Evolutionary conservation across 2,797 vertebrate genomes (phyloP).

Genomic region (Ambastaia sidthimunki): DNA sequence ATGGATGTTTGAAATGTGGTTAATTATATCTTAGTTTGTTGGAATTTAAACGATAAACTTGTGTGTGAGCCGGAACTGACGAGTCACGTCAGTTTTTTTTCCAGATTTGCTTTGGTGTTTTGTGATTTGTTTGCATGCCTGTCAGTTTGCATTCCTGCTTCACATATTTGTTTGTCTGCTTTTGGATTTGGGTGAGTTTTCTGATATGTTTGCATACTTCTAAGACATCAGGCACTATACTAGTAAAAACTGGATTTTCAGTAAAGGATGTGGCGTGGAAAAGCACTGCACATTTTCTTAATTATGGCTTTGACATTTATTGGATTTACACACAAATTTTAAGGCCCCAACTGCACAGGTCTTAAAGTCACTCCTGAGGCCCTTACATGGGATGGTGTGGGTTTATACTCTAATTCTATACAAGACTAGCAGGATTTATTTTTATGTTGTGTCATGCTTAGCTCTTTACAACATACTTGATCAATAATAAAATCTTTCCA

Average conservation of each 20-base stretch:
- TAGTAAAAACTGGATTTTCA: constrained; percentile 4
- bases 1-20: background rate
- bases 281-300: constrained; percentile 56
- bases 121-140: constrained; percentile 44
- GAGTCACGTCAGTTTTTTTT: constrained; percentile 23
- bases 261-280: background rate
- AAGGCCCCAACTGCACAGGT: constrained; percentile 40
- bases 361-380: constrained; percentile 49
- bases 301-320: constrained; percentile 60
- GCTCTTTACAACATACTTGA: constrained; percentile 15
- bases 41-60: constrained; percentile 6
- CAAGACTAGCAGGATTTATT: constrained; percentile 28
- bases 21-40: background rate
- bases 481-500: constrained; percentile 14
- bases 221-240: constrained; percentile 6
- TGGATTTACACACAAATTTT: constrained; percentile 53
- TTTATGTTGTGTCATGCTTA: constrained; percentile 6
- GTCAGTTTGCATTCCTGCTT: constrained; percentile 48
- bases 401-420: constrained; percentile 42
- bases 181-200: constrained; percentile 45
- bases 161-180: constrained; percentile 43
- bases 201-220: constrained; percentile 47
- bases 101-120: constrained; percentile 39
- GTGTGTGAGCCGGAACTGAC: constrained; percentile 3
- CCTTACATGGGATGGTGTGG: constrained; percentile 43